phyloP scores from a whole-genome alignment of 2,888 invertebrate species.

The Lasioglossum leucozonium region DNA sequence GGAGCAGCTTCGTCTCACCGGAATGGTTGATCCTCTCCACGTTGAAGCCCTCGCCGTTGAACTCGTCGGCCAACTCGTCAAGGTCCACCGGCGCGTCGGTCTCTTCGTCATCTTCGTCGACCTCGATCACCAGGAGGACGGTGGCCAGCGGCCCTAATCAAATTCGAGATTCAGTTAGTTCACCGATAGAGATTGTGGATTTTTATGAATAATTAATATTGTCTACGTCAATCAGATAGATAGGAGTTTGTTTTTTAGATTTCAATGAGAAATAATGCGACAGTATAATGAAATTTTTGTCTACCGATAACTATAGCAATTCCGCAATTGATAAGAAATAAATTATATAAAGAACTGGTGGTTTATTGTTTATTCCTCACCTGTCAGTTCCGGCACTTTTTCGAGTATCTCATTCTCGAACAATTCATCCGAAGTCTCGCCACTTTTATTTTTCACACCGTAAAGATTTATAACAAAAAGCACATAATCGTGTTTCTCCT shows the following conservation, averaged over 20 bases:
- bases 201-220: neutral
- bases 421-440: conserved; percentile 74
- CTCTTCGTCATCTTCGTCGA: conserved; percentile 72
- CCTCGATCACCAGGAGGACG: conserved; percentile 77
- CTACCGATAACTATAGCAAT: no score
- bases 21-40: conserved; percentile 75
- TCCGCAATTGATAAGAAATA: no score
- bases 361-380: conserved; percentile 57
- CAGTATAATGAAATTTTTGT: no score
- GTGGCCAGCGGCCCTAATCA: conserved; percentile 77
- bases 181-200: neutral
- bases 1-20: conserved; percentile 75
- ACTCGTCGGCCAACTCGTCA: conserved; percentile 79
- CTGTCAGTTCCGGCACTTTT: conserved; percentile 72
- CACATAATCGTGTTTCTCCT: conserved; percentile 63
- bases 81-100: conserved; percentile 70
- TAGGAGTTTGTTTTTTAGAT: no score
- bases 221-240: neutral
- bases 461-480: conserved; percentile 80
- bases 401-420: conserved; percentile 73
- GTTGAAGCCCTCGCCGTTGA: conserved; percentile 75
- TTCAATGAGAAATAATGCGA: no score
- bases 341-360: no score
- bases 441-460: conserved; percentile 77
- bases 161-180: neutral